Evolutionary conservation across 2,797 vertebrate genomes (phyloP), one percentile per base, ranked within the genome.

Genomic region (Cryptoprocta ferox): DNA sequence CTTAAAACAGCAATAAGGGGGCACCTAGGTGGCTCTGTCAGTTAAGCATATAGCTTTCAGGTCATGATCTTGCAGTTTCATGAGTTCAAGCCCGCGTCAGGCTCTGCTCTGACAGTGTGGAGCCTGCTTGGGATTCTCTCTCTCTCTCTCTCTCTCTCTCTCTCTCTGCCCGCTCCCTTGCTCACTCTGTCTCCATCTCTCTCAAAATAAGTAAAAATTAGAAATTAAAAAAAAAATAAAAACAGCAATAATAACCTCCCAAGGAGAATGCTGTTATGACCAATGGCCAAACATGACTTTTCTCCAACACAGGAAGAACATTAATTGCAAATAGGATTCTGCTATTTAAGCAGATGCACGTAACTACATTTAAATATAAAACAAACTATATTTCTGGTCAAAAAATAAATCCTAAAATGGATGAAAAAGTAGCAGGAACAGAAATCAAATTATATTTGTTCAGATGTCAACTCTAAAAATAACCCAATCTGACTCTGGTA

Each of bases 401-500:
- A 97, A 95, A 96, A 82, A 39, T 24, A 95, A 92, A 81, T 61
- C 53, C 59, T 94, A 82, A 79, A 70, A 96, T 56, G 76, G 56
- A 84, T 68, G 11, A 95, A 37, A 89, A 95, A 15, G 18, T 2
- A 85, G 19, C 7, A 94, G 24, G 9, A 78, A 37, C 0, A 97
- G 35, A 95, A 93, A 96, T 75, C n/a, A 96, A 97, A 85, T 73
- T 85, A 71, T 26, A 59, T 81, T 85, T 88, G 26, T 91, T 91
- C 15, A 89, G 42, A 93, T 91, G 50, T 26, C 14, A 91, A 87
- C 50, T 61, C 80, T 37, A 65, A 92, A 73, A 78, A 94, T 61
- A 95, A 84, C 11, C n/a, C 37, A 93, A 53, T 76, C 24, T 76
- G n/a, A 79, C 30, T 66, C 45, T 61, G n/a, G 4, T 80, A 79